phyloP scores from a whole-genome alignment of 2,113 vertebrate genomes.

The Scopus umbretta region DNA sequence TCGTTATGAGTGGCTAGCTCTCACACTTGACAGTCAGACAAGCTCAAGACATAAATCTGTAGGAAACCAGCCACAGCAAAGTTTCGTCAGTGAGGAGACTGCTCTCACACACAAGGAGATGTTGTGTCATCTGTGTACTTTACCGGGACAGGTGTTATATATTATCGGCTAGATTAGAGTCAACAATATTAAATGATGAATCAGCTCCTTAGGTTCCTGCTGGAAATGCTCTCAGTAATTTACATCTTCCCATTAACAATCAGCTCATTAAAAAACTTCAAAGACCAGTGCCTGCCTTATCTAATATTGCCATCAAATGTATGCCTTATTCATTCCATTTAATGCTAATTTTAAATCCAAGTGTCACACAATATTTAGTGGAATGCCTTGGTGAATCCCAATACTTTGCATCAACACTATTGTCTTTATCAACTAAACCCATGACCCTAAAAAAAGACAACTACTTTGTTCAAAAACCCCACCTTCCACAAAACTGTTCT shows the following conservation, averaged over 20 bases:
- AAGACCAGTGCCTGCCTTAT: slow-evolving; percentile 16
- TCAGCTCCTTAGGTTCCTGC: slow-evolving; percentile 25
- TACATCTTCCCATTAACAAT: slow-evolving; percentile 11
- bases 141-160: neutral
- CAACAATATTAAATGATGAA: slow-evolving; percentile 44
- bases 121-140: slow-evolving; percentile 12
- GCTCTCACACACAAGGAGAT: neutral
- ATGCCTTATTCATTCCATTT: neutral
- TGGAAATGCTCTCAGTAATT: slow-evolving; percentile 34
- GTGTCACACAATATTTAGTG: neutral
- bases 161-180: slow-evolving; percentile 34
- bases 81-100: neutral
- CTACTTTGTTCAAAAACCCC: neutral
- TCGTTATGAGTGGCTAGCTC: neutral
- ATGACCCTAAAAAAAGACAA: neutral
- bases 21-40: neutral
- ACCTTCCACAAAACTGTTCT: neutral
- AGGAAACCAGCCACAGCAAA: slow-evolving; percentile 26
- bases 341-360: slow-evolving; percentile 2
- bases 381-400: neutral
- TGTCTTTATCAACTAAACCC: neutral
- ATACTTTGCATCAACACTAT: neutral
- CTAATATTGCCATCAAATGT: slow-evolving; percentile 38
- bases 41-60: neutral
- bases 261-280: slow-evolving; percentile 39